Percentiles rank a stretch among this genome's conserved stretches.
Conservation (phyloP, 2,888 invertebrate genomes). For the Polyploca ridens region DNA sequence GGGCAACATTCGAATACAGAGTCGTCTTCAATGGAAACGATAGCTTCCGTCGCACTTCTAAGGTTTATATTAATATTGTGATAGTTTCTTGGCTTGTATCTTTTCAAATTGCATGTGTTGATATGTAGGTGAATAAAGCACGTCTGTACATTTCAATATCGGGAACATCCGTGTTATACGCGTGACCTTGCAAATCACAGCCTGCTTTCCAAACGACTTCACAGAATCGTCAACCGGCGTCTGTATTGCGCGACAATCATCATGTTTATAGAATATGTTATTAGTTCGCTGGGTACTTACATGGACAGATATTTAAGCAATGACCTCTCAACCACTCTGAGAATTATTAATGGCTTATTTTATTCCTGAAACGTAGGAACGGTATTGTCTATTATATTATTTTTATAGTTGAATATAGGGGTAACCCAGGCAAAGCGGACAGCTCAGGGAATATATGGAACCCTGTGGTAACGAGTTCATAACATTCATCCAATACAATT, state of each 20-base stretch:
- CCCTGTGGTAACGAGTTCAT: too few relatives aligned
- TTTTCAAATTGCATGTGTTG: conserved; percentile 78
- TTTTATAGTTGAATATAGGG: conserved; percentile 18
- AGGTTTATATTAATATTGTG: conserved; percentile 60
- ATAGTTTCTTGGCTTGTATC: conserved; percentile 61
- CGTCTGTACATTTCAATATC: conserved; percentile 84
- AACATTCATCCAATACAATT: too few relatives aligned
- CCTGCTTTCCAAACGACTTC: conserved; percentile 85
- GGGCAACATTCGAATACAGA: conserved; percentile 68
- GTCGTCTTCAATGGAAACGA: conserved; percentile 63
- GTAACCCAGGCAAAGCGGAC: too few relatives aligned
- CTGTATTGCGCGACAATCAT: conserved; percentile 74
- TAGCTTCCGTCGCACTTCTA: conserved; percentile 58
- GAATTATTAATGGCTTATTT: conserved; percentile 56
- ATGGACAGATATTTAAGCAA: conserved; percentile 67
- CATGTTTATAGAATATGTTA: conserved; percentile 74
- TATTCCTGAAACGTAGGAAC: conserved; percentile 47
- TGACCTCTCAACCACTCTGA: conserved; percentile 58
- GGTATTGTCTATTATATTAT: conserved; percentile 36
- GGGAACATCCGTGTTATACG: conserved; percentile 85
- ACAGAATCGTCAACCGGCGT: conserved; percentile 75
- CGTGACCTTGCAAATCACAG: conserved; percentile 85
- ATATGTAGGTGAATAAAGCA: conserved; percentile 85
- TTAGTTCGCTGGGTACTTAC: conserved; percentile 53
- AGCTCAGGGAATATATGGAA: too few relatives aligned